Evolutionary conservation across 2,797 vertebrate genomes (phyloP).

Genomic region (Danio tinwini): DNA sequence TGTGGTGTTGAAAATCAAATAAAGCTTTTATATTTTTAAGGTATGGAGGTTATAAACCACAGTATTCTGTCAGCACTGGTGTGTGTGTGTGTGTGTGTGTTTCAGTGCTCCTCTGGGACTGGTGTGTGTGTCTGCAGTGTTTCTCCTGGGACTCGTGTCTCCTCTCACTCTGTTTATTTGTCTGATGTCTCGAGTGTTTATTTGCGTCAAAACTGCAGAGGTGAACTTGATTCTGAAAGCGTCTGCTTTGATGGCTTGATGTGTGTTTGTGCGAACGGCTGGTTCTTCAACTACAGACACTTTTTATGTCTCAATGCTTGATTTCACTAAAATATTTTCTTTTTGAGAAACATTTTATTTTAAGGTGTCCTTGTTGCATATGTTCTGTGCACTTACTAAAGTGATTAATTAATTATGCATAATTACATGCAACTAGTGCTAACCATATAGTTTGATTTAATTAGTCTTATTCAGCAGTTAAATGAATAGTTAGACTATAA

Average conservation of each 20-base stretch:
- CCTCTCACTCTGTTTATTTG: background rate
- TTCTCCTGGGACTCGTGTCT: conserved; percentile 12
- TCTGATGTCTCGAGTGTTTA: conserved; percentile 53
- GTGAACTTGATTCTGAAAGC: conserved; percentile 20
- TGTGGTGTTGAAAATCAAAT: no score
- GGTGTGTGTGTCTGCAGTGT: conserved; percentile 2
- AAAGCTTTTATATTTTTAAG: no score
- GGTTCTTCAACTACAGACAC: background rate
- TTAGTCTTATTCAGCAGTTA: no score
- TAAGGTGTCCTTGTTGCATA: no score
- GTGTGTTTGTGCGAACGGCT: background rate
- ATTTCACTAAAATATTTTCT: background rate
- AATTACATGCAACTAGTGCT: no score
- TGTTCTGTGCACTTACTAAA: background rate
- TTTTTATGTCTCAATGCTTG: background rate
- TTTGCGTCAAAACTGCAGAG: conserved; percentile 21
- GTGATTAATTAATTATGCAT: no score
- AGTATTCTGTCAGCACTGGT: no score
- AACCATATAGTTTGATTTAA: no score
- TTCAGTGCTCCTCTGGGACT: background rate
- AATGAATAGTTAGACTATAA: no score
- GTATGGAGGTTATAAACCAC: no score
- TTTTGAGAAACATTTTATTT: background rate
- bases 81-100: no score
- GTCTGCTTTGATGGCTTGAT: background rate